Base-by-base conservation (phyloP, 2,113 vertebrate species). In the Crypturellus undulatus region DNA sequence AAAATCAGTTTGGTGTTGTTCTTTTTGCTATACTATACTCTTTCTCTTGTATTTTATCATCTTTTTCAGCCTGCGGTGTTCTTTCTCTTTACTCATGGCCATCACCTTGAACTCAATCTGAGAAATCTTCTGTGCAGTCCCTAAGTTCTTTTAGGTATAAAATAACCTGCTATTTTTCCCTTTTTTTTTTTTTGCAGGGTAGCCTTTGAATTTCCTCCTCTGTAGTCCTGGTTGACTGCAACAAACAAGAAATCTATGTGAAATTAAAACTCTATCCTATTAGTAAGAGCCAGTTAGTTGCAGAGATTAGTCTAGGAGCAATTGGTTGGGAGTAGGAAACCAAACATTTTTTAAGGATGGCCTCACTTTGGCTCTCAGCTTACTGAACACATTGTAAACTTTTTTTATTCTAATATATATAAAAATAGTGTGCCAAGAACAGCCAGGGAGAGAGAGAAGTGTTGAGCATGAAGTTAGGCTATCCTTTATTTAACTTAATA, bases 281-380 rank as follows among this genome's bases (percentile, higher is more conserved):
- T 40, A 59, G 59, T 60, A 42, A 73, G 54, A 56, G 12, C 15
- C 7, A 45, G 16, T 47, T 58, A 43, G n/a, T 54, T 90, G 58
- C 52, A 71, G 72, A 58, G 30, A 40, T 64, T 40, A 67, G 34
- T 79, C 32, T 78, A 84, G 79, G 78, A 96, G 40, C 63, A 56
- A 65, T 63, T 90, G 58, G 19, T 30, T 85, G 83, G 64, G 79
- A 96, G 22, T 47, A 90, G 78, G 90, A 91, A 94, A 79, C 77
- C 21, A 76, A 75, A 62, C 94, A 96, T 97, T 95, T 96, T 94
- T 97, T 82, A 84, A 78, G 82, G 76, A 93, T 94, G 87, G 92
- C 96, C 93, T 98, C 96, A 94, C 96, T 88, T 95, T 93, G 96
- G 95, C 96, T 95, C 79, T 86, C 14, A 22, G 22, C 64, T 60